Base-by-base conservation (phyloP, 2,113 vertebrate species). In the Nothobranchius kuhntae region DNA sequence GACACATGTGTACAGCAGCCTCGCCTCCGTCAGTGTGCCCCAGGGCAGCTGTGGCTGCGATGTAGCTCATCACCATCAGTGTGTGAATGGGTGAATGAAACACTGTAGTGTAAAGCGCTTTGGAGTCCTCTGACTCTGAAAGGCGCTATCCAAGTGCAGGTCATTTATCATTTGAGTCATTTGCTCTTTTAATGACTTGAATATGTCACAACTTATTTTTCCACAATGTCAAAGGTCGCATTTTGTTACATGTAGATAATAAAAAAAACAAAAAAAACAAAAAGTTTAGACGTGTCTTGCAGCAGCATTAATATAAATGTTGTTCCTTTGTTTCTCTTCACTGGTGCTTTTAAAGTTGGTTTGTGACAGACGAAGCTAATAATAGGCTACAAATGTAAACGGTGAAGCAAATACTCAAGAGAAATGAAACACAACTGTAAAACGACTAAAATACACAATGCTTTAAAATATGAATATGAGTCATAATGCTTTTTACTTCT, bases 401-500 rank as follows among this genome's bases (percentile, higher is more conserved):
- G 42, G 14, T 54, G 21, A 50, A 45, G 10, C 58, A 26, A 21
- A 62, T 62, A 12, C 48, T 50, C 57, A 35, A 13, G 21, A 50
- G 45, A 53, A n/a, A 46, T 6, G 45, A 15, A 45, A 62, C 42
- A 7, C n/a, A 46, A 47, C 14, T 9, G 15, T 57, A 38, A 75
- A 73, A 61, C 8, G 21, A 14, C 12, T n/a, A 24, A 47, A 26
- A 45, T 9, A 2, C 14, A 44, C 21, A 36, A 26, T 59, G 54
- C 13, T 48, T 73, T 66, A 24, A 54, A 66, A 66, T 54, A 30
- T 72, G 36, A 51, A 44, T 57, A 61, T 60, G 48, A 66, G 24
- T 60, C 13, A 13, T 9, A 42, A 36, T 38, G 45, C 42, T 61
- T 61, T 61, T 42, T 45, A 1, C 30, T 5, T 8, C 4, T 55